A percentile compares a stretch with the other conserved stretches of the same genome.
phyloP scores from a whole-genome alignment of 2,797 vertebrate genomes.

The Allobates femoralis region DNA sequence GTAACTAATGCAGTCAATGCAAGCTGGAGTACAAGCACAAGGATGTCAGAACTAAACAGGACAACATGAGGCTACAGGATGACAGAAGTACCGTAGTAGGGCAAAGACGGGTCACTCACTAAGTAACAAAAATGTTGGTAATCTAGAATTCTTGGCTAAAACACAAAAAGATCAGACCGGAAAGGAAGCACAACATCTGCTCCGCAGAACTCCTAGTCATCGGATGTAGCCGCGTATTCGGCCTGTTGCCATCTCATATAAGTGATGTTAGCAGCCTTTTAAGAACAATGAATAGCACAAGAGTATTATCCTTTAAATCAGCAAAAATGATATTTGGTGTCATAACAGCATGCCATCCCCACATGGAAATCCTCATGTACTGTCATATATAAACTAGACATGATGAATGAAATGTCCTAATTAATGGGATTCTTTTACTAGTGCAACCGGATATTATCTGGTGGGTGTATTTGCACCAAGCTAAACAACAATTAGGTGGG shows the following conservation, averaged over 20 bases:
- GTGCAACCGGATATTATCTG: too few species aligned
- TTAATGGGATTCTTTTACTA: neutral
- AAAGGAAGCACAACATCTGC: conserved; percentile 11
- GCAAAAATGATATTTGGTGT: neutral
- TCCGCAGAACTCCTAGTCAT: neutral
- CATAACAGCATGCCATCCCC: neutral
- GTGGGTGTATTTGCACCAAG: neutral
- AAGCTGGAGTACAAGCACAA: neutral
- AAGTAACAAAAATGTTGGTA: neutral
- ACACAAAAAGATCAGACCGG: neutral
- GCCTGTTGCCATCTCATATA: neutral
- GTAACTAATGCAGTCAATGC: neutral
- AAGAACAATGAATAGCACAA: neutral
- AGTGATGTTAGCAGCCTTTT: neutral
- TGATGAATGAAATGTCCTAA: neutral
- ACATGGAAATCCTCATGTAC: neutral
- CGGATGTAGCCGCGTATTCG: neutral
- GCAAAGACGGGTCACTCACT: neutral
- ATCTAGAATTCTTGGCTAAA: neutral
- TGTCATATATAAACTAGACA: neutral
- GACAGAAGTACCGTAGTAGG: neutral
- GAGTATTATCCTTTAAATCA: neutral
- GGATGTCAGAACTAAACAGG: neutral
- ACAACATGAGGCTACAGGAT: neutral
- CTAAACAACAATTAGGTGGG: neutral